Percentiles rank a stretch among this genome's conserved stretches.
phyloP scores from a whole-genome alignment of 2,113 vertebrate species.

The Pongo abelii region DNA sequence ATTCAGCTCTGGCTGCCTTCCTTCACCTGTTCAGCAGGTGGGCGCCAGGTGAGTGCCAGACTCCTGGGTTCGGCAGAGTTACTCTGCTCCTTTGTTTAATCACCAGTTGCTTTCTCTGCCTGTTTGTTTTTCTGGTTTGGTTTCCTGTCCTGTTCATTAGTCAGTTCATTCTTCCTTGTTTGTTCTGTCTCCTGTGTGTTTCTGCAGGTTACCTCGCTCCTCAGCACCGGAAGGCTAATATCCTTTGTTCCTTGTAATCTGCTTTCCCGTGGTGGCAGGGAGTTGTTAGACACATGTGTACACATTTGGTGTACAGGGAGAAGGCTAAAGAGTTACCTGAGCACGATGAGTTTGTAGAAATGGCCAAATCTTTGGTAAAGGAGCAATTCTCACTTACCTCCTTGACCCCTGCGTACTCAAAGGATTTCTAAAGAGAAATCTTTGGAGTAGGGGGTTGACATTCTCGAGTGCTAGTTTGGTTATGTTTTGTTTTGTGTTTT shows the following conservation, averaged over 20 bases:
- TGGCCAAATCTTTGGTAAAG: not conserved
- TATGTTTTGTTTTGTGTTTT: not conserved
- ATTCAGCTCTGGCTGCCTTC: not conserved
- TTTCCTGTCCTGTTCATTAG: slow-evolving; percentile 75
- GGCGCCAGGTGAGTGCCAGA: slow-evolving; percentile 63
- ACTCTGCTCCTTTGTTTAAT: slow-evolving; percentile 64
- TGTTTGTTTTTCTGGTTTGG: slow-evolving; percentile 75
- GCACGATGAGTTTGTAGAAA: not conserved
- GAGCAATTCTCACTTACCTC: not conserved
- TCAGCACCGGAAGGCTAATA: slow-evolving; percentile 31
- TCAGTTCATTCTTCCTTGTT: slow-evolving; percentile 67
- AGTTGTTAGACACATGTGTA: not conserved
- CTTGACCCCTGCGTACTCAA: not conserved
- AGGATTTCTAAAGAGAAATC: not conserved
- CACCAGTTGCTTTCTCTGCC: slow-evolving; percentile 69
- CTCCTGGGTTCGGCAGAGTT: slow-evolving; percentile 1
- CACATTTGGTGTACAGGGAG: not conserved
- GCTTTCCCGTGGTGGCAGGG: slow-evolving; percentile 1
- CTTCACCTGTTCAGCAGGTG: slow-evolving; percentile 61
- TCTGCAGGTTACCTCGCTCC: slow-evolving; percentile 56
- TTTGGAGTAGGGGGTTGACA: not conserved
- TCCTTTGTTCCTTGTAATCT: slow-evolving; percentile 65
- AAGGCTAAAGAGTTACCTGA: not conserved
- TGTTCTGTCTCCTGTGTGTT: slow-evolving; percentile 72
- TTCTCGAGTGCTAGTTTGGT: not conserved